Percentiles rank a stretch among this genome's conserved stretches.
These are phyloP conservation scores for Trialeurodes vaporariorum DNA, from an alignment of 1,140 invertebrate genomes.

Conservation along the genomic window DNA sequence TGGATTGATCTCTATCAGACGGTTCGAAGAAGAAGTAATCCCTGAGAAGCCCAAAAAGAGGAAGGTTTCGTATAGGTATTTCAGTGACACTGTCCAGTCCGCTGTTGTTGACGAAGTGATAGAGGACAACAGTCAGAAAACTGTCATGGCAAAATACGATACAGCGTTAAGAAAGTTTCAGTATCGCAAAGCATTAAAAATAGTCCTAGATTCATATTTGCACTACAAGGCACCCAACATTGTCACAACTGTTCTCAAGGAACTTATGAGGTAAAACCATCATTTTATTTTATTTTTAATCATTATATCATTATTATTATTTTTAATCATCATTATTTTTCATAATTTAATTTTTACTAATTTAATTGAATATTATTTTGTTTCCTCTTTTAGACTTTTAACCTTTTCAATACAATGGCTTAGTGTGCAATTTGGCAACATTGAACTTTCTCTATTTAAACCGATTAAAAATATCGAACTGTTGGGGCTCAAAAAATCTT, in stretches of 20 bases:
- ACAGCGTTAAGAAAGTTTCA: slow-evolving; percentile 63
- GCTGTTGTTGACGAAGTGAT: slow-evolving; percentile 43
- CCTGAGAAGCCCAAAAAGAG: slow-evolving; percentile 27
- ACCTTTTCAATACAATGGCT: too few relatives aligned
- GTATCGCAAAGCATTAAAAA: slow-evolving; percentile 66
- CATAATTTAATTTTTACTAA: not conserved
- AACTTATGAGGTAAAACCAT: slow-evolving; percentile 52
- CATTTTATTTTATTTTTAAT: slow-evolving; percentile 6
- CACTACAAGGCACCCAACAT: slow-evolving; percentile 55
- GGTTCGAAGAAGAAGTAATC: slow-evolving; percentile 28
- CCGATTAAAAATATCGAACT: too few relatives aligned
- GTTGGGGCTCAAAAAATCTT: too few relatives aligned
- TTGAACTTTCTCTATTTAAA: too few relatives aligned
- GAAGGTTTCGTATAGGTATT: slow-evolving; percentile 38
- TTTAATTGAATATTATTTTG: too few relatives aligned
- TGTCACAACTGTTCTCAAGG: slow-evolving; percentile 67
- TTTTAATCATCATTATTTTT: not conserved
- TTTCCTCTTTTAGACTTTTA: too few relatives aligned
- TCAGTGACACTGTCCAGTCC: slow-evolving; percentile 37
- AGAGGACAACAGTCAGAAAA: slow-evolving; percentile 31
- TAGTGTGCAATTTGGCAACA: too few relatives aligned
- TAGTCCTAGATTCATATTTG: slow-evolving; percentile 49
- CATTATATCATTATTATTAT: not conserved
- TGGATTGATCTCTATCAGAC: slow-evolving; percentile 68
- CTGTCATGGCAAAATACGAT: slow-evolving; percentile 50